Evolutionary conservation across 2,113 vertebrate genomes (phyloP).

Genomic region (Tetrax tetrax): DNA sequence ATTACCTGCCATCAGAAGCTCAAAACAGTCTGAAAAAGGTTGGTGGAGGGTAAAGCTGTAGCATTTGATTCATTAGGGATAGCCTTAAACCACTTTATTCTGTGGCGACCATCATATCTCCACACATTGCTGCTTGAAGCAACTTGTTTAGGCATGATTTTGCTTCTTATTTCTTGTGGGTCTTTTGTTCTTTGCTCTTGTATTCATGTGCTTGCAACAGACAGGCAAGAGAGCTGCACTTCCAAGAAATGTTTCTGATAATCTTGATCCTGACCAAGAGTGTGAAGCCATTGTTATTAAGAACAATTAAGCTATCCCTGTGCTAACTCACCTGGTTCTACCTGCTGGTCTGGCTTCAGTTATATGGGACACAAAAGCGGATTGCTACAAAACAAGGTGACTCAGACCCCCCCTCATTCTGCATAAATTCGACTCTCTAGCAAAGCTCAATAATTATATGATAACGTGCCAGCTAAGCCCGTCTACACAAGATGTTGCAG

Average conservation of each 20-base stretch:
- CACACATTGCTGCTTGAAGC: accelerated
- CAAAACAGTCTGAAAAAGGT: background rate
- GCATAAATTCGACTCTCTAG: background rate
- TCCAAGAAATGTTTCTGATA: background rate
- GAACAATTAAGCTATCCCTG: background rate
- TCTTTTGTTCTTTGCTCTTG: background rate
- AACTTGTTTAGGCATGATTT: background rate
- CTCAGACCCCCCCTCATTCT: background rate
- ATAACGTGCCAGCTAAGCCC: background rate
- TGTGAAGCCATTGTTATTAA: background rate
- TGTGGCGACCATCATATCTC: background rate
- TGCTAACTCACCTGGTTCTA: background rate
- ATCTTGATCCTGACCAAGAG: background rate
- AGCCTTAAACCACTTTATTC: background rate
- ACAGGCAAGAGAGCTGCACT: background rate
- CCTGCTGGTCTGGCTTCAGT: background rate
- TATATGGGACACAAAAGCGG: background rate
- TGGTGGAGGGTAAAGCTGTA: background rate
- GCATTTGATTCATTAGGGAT: background rate
- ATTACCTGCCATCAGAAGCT: background rate
- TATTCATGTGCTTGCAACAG: background rate
- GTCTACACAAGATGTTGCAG: background rate
- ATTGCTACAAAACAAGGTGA: background rate
- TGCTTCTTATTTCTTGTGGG: background rate
- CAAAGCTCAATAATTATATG: background rate